Evolutionary conservation across 2,888 invertebrate species (phyloP), one percentile per base, ranked within the genome.

Genomic region (Eupithecia pulchellata): DNA sequence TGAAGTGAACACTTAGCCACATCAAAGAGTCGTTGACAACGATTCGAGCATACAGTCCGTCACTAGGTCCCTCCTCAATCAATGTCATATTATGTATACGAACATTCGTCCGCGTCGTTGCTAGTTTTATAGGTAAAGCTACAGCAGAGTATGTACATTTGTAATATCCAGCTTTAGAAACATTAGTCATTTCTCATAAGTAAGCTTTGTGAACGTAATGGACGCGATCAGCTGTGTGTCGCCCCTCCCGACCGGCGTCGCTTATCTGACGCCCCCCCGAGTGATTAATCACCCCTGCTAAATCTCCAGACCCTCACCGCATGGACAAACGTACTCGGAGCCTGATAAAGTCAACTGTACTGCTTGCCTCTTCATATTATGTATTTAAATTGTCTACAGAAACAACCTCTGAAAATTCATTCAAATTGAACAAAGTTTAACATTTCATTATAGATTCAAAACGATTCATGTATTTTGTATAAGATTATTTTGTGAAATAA

Each of bases 251-350:
- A 73, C 69, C 76, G 75, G 81, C 77, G 79, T 79, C 82, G 84
- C 88, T 90, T 90, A 90, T 89, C 90, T 86, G 84, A 79, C 85
- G 82, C 84, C 85, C 86, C 86, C 86, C 83, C 84, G 81, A 75
- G 86, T 91, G 89, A 92, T 92, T 90, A 90, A 92, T 92, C 87
- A 84, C 83, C 85, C 69, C 80, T 78, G 83, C 82, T 86, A 84
- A 84, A 87, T 90, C 88, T 89, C 82, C 81, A 83, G 86, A 84
- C 86, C 85, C 85, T 84, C 83, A 79, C 82, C 81, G 77, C 84
- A 84, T 85, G 81, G 79, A 82, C 80, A 79, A 84, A 81, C 79
- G 79, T 79, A 78, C 78, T 78, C 80, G 79, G 79, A 81, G 77
- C 77, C 81, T 83, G 84, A 88, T 85, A 84, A 81, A 82, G 80